These are phyloP conservation scores for Nerophis lumbriciformis DNA, from an alignment of 2,113 vertebrate species.

Conservation along the genomic window DNA sequence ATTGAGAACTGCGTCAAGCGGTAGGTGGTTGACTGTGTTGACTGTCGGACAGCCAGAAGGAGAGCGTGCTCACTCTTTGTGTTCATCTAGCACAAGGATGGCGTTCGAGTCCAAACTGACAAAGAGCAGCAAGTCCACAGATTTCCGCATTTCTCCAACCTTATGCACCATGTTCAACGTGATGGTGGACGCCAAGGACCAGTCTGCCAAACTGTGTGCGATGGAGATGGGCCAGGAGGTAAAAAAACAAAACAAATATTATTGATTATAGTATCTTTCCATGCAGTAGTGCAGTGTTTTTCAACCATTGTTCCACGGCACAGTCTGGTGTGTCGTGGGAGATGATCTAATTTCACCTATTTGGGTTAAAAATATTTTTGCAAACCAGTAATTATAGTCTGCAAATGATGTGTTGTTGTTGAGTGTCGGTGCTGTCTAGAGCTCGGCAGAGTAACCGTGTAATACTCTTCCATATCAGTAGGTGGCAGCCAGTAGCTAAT, in stretches of 20 bases:
- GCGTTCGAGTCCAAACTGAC: conserved; percentile 98
- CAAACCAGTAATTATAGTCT: no score
- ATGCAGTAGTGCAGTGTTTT: not conserved
- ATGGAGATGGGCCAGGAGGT: conserved; percentile 99
- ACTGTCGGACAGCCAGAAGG: not conserved
- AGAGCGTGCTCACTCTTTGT: conserved; percentile 26
- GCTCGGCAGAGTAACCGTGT: no score
- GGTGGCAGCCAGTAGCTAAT: no score
- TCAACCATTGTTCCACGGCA: no score
- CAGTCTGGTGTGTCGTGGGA: no score
- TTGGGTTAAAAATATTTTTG: no score
- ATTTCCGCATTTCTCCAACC: conserved; percentile 98
- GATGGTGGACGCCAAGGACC: conserved; percentile 99
- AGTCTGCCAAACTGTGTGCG: conserved; percentile 97
- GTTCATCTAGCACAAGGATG: conserved; percentile 86
- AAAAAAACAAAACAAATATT: conserved; percentile 26
- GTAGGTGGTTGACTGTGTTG: conserved; percentile 60
- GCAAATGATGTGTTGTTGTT: no score
- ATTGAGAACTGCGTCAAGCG: conserved; percentile 98
- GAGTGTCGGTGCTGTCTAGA: no score
- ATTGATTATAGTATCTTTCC: no score
- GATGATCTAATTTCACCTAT: no score
- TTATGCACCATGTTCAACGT: conserved; percentile 99
- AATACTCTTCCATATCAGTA: no score
- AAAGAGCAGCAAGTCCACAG: conserved; percentile 98